A percentile compares a stretch with the other conserved stretches of the same genome.
These are phyloP conservation scores for Maniola hyperantus DNA, from an alignment of 2,888 invertebrate species.

Conservation along the genomic window DNA sequence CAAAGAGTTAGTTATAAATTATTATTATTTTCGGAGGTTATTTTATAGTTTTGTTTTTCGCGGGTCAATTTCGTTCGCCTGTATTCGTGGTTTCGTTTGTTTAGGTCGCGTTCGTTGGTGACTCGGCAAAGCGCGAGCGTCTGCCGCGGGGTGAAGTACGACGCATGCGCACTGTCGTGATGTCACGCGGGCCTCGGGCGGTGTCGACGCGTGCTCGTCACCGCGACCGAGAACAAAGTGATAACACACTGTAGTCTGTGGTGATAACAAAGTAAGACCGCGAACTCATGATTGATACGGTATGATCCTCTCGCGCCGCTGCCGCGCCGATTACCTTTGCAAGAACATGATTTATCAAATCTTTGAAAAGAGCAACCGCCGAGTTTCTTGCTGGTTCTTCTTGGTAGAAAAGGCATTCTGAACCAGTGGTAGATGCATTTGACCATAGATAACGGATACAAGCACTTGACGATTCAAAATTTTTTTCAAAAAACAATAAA, in stretches of 20 bases:
- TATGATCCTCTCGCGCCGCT: background rate
- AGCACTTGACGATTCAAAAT: too few species aligned
- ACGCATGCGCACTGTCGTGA: conserved; percentile 45
- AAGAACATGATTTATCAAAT: too few species aligned
- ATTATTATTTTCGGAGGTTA: too few species aligned
- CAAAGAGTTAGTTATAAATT: too few species aligned
- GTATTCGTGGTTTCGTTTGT: conserved; percentile 66
- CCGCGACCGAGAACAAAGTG: conserved; percentile 69
- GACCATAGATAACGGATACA: too few species aligned
- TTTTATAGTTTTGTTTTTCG: conserved; percentile 36
- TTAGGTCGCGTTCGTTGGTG: conserved; percentile 59
- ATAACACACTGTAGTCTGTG: conserved; percentile 72
- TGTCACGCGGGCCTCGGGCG: conserved; percentile 46
- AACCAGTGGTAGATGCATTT: too few species aligned
- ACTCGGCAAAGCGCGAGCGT: conserved; percentile 49
- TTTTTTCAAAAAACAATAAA: too few species aligned
- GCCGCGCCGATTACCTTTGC: too few species aligned
- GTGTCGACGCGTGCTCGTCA: conserved; percentile 62
- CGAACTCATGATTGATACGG: conserved; percentile 59
- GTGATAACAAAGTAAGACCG: background rate
- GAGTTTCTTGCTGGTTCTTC: too few species aligned
- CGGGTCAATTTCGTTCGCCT: conserved; percentile 69
- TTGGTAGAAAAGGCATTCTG: too few species aligned
- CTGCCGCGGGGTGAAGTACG: conserved; percentile 29
- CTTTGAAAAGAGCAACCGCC: too few species aligned